These are phyloP conservation scores for Drosophila rellima DNA, from an alignment of 2,888 invertebrate species.

Conservation along the genomic window DNA sequence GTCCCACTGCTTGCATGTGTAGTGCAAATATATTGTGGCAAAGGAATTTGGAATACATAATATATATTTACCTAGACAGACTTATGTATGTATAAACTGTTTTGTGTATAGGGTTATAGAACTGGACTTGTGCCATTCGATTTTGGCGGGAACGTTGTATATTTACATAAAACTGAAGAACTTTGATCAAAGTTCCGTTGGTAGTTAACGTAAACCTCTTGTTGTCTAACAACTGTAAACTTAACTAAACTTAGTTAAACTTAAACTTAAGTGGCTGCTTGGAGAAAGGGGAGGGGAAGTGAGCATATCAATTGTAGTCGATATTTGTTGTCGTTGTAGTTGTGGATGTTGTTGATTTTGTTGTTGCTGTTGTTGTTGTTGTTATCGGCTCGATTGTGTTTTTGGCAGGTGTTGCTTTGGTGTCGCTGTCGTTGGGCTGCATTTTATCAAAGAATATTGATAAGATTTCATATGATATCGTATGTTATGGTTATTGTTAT, in stretches of 20 bases:
- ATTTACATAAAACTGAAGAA: conserved; percentile 13
- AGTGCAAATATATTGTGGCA: conserved; percentile 38
- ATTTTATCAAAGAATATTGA: conserved; percentile 40
- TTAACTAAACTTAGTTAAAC: conserved; percentile 32
- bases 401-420: conserved; percentile 39
- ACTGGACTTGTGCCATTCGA: conserved; percentile 10
- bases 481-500: neutral
- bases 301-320: conserved; percentile 26
- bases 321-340: conserved; percentile 32
- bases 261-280: conserved; percentile 46
- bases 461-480: conserved; percentile 28
- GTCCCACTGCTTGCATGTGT: conserved; percentile 42
- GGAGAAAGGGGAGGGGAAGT: conserved; percentile 29
- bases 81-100: conserved; percentile 10
- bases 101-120: conserved; percentile 23
- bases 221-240: conserved; percentile 30
- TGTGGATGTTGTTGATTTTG: conserved; percentile 12
- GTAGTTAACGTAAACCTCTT: conserved; percentile 27
- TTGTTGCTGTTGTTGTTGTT: conserved; percentile 23
- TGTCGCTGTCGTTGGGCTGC: conserved; percentile 48
- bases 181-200: conserved; percentile 28
- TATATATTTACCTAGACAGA: conserved; percentile 8
- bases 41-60: conserved; percentile 15
- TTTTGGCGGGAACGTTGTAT: conserved; percentile 62
- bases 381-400: conserved; percentile 22